phyloP scores from a whole-genome alignment of 2,113 vertebrate species.

The Lanius collurio region DNA sequence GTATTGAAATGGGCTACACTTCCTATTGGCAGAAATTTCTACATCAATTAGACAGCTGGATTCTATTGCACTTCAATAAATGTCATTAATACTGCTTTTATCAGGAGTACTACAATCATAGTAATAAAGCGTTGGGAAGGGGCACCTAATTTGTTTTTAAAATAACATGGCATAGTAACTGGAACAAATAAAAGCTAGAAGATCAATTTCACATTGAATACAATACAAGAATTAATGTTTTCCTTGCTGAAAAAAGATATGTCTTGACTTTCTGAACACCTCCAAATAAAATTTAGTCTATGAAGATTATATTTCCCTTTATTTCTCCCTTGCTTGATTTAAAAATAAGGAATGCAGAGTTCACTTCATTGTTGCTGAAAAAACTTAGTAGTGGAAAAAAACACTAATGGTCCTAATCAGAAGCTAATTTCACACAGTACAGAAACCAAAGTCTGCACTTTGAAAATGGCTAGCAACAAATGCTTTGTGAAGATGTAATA shows the following conservation, averaged over 20 bases:
- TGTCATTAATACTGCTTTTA: not conserved
- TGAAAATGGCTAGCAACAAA: not conserved
- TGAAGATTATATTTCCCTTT: not conserved
- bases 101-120: not conserved
- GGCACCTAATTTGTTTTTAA: not conserved
- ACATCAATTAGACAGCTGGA: not conserved
- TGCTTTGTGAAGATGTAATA: not conserved
- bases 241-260: not conserved
- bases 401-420: not conserved
- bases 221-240: not conserved
- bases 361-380: not conserved
- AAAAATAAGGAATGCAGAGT: not conserved
- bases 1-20: not conserved
- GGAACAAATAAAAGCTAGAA: not conserved
- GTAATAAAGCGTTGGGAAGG: not conserved
- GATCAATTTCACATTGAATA: not conserved
- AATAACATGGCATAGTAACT: not conserved
- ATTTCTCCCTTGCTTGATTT: not conserved
- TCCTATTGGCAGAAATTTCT: not conserved
- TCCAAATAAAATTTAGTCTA: not conserved
- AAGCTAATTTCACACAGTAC: not conserved
- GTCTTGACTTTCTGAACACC: not conserved
- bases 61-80: not conserved
- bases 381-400: not conserved
- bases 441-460: not conserved